Evolutionary conservation across 1,140 invertebrate genomes (phyloP), one percentile per base, ranked within the genome.

Genomic region (Pristionchus pacificus): DNA sequence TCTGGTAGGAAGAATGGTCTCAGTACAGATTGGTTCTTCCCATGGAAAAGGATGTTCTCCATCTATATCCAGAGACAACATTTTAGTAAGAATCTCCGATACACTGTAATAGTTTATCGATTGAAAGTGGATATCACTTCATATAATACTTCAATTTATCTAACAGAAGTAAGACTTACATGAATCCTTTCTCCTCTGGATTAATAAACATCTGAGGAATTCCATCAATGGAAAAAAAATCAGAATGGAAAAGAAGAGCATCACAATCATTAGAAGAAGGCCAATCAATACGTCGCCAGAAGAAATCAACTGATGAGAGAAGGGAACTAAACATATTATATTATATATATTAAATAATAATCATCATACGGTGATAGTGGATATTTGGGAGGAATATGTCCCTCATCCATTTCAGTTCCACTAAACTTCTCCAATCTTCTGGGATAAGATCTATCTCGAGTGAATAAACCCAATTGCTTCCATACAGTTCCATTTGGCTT

Each of bases 101-200:
- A 86, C 84, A 33, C 71, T 73, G 32, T 25, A 69, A 63, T 1
- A 6, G 63, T 14, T 49, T 65, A 29, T 49, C 1, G 14, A 15
- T 13, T 0, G 14, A 24, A 65, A 65, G n/a, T 65, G 10, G n/a
- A 49, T 15, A 28, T n/a, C n/a, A n/a, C n/a, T n/a, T n/a, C n/a
- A n/a, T n/a, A n/a, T n/a, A n/a, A n/a, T n/a, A n/a, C n/a, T n/a
- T n/a, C n/a, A n/a, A n/a, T n/a, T n/a, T n/a, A n/a, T n/a, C n/a
- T n/a, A n/a, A n/a, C n/a, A n/a, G n/a, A 49, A 6, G 6, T 10
- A 49, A 49, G 6, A 60, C 63, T 67, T n/a, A 73, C 90, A 88
- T 87, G 83, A 89, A 88, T 66, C 90, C 90, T 83, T 91, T 91
- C 82, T 91, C 90, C 83, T 91, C 89, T 64, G 90, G 89, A 0